Conservation (phyloP, 92 coral and sea anemone species). For the Hydrozoanthus gracilis region DNA sequence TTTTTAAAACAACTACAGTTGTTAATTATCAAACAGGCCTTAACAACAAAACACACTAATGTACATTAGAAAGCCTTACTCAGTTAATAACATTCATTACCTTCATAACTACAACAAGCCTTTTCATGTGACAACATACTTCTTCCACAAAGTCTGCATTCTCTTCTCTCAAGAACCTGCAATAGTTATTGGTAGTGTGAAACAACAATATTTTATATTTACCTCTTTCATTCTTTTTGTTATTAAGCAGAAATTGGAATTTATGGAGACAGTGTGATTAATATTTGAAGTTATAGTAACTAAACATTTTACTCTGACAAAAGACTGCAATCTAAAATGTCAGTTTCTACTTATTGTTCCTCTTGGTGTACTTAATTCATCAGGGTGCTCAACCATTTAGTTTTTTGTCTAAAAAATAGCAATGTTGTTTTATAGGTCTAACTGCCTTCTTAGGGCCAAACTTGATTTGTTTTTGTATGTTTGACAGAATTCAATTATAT, state of each 20-base stretch:
- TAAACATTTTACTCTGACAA: background rate
- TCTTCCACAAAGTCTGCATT: conserved; percentile 83
- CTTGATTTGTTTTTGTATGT: too few species aligned
- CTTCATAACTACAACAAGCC: conserved; percentile 76
- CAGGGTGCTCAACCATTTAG: too few species aligned
- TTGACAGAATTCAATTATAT: too few species aligned
- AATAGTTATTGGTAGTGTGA: background rate
- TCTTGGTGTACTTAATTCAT: background rate
- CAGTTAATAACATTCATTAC: conserved; percentile 44
- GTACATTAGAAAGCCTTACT: too few species aligned
- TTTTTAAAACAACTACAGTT: too few species aligned
- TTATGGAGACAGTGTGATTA: too few species aligned
- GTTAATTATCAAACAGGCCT: too few species aligned
- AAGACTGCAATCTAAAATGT: background rate
- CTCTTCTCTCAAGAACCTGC: conserved; percentile 84
- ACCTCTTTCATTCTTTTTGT: background rate
- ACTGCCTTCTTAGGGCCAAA: too few species aligned
- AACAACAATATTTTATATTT: background rate
- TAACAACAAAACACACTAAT: too few species aligned
- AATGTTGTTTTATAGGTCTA: too few species aligned
- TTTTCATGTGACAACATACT: conserved; percentile 63
- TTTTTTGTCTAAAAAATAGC: too few species aligned
- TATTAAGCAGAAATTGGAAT: background rate
- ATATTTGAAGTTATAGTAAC: background rate
- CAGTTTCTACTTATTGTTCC: background rate